Evolutionary conservation across 2,113 vertebrate species (phyloP).

Genomic region (Oryzias javanicus): DNA sequence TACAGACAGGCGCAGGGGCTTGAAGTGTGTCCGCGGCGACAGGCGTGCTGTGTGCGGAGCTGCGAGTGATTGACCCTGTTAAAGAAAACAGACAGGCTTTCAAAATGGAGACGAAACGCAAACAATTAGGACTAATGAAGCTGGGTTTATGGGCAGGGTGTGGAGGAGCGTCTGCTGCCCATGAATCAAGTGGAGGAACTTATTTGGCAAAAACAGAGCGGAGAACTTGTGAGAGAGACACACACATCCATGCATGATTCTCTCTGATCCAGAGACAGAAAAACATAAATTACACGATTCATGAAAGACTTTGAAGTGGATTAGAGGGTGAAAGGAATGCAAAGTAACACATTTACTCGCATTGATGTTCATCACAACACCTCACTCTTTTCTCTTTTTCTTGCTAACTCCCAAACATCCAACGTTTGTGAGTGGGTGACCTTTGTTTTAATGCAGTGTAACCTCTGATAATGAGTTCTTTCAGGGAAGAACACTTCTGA

Average conservation of each 20-base stretch:
- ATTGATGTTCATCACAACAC: constrained; percentile 23
- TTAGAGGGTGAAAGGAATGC: constrained; percentile 34
- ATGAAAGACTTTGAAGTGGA: constrained; percentile 54
- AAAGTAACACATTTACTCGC: constrained; percentile 27
- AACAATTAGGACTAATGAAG: constrained; percentile 61
- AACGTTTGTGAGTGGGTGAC: too few relatives aligned
- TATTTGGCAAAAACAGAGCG: constrained; percentile 15
- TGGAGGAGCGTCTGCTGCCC: constrained; percentile 43
- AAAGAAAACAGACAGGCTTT: constrained; percentile 34
- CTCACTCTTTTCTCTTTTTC: constrained; percentile 10
- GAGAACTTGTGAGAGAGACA: constrained; percentile 19
- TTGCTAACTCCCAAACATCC: constrained; percentile 1
- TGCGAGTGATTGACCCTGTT: constrained; percentile 41
- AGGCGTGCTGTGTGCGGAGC: constrained; percentile 15
- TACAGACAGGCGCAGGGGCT: constrained; percentile 34
- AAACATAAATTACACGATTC: constrained; percentile 49
- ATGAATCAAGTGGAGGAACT: constrained; percentile 17
- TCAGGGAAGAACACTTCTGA: too few relatives aligned
- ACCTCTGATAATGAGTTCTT: too few relatives aligned
- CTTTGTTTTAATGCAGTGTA: too few relatives aligned
- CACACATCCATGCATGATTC: constrained; percentile 10
- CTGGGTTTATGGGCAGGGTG: constrained; percentile 27
- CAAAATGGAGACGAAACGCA: constrained; percentile 38
- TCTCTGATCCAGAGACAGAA: constrained; percentile 23
- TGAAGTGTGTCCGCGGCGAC: constrained; percentile 50